These are phyloP conservation scores for Hybognathus amarus DNA, from an alignment of 2,797 vertebrate genomes.

Conservation along the genomic window DNA sequence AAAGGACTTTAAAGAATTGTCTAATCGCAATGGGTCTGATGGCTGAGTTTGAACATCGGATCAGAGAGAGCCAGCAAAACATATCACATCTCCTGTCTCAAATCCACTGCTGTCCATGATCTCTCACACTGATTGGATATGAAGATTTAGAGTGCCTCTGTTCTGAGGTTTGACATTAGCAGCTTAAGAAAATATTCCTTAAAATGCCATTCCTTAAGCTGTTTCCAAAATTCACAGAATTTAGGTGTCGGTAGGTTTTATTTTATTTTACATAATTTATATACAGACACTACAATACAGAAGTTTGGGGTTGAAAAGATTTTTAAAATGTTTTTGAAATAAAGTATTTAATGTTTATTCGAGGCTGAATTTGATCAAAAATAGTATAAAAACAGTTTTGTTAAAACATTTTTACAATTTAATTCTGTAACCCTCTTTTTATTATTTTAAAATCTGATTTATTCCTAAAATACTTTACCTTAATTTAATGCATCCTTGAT, in stretches of 20 bases:
- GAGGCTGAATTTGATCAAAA: neutral
- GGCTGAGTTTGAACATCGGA: constrained; percentile 61
- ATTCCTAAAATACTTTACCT: neutral
- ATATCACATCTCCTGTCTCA: constrained; percentile 70
- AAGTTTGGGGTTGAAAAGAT: neutral
- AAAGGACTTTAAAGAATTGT: constrained; percentile 72
- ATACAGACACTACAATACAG: neutral
- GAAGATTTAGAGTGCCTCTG: constrained; percentile 50
- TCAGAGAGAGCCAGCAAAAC: constrained; percentile 68
- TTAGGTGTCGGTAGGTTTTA: neutral
- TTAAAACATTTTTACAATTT: neutral
- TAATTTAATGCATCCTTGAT: neutral
- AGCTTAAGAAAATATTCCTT: neutral
- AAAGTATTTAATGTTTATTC: neutral
- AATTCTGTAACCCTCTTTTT: neutral
- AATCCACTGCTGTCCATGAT: constrained; percentile 57
- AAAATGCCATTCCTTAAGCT: neutral
- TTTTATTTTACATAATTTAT: neutral
- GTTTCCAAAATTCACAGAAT: neutral
- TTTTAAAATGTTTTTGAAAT: neutral
- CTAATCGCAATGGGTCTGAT: constrained; percentile 67
- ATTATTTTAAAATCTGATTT: neutral
- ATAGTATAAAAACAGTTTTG: neutral
- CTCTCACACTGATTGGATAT: constrained; percentile 54
- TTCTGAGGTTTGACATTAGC: constrained; percentile 38